Evolutionary conservation across 2,888 invertebrate genomes (phyloP).

Genomic region (Deilephila porcellus): DNA sequence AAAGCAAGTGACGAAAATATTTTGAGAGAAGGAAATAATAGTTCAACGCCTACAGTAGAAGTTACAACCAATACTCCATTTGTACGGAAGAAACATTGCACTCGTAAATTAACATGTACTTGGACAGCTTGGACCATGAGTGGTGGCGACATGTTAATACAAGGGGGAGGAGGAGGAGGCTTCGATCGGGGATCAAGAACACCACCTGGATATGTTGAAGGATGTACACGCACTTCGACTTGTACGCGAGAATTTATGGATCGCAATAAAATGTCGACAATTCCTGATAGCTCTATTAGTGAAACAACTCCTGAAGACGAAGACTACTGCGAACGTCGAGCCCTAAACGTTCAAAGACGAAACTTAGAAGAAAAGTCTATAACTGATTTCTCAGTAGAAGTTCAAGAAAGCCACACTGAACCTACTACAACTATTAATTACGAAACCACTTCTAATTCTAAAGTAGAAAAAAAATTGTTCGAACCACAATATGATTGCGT

Average conservation of each 20-base stretch:
- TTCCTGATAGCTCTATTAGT: conserved; percentile 36
- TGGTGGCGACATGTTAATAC: conserved; percentile 51
- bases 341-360: conserved; percentile 61
- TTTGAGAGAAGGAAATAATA: conserved; percentile 31
- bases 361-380: conserved; percentile 46
- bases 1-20: conserved; percentile 34
- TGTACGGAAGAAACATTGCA: conserved; percentile 65
- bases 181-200: conserved; percentile 61
- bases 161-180: conserved; percentile 39
- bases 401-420: conserved; percentile 16
- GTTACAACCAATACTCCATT: conserved; percentile 66
- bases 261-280: conserved; percentile 63
- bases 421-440: background rate
- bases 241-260: conserved; percentile 73
- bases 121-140: conserved; percentile 67
- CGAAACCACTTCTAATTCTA: conserved; percentile 30
- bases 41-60: conserved; percentile 41
- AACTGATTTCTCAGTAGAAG: conserved; percentile 7
- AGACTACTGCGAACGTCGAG: conserved; percentile 75
- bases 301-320: conserved; percentile 54
- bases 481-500: conserved; percentile 12
- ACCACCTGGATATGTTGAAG: conserved; percentile 74
- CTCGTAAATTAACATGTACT: conserved; percentile 75
- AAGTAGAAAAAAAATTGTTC: background rate
- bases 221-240: conserved; percentile 76